Base-by-base conservation (phyloP, 1,140 invertebrate genomes). In the Bombus balteatus region DNA sequence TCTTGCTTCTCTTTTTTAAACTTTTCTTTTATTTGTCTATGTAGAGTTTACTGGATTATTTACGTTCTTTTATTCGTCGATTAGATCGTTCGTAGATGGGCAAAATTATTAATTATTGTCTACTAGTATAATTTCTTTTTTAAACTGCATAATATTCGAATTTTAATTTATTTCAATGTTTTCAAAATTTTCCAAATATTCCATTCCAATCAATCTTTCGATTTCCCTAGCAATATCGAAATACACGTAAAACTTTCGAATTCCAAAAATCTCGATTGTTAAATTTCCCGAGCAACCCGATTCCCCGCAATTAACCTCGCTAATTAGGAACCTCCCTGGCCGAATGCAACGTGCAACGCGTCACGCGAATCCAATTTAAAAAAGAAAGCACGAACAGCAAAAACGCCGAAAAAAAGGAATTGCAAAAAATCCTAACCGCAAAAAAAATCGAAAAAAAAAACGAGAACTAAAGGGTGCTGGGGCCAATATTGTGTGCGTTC, bases 391-490 rank as follows among this genome's bases (percentile, higher is more conserved):
- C 9, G 9, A 5, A 37, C 2, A 37, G 2, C 10, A 34, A 8
- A 66, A 66, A 34, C 32, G 32, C 18, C 1, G 22, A 37, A 37
- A 37, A 70, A 25, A 39, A 39, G 2, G 10, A n/a, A 28, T 37
- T 39, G 1, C 18, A 18, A 32, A 32, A 18, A 32, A 72, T 15
- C 28, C 1, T 6, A 53, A 32, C 9, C 12, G 22, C 5, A 25
- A 32, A 32, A 53, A 74, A 37, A 32, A 32, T 12, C 5, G 37
- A 65, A 43, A 59, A n/a, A 59, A 37, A 85, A 72, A 39, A 34
- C 87, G 80, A 85, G 89, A 86, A 88, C 88, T 86, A 89, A 53
- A 93, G 90, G 93, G 93, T 93, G 91, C 89, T 92, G 93, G 93
- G 93, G 91, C 93, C 93, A 93, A 93, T 93, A 91, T 83, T 90